A percentile compares a stretch with the other conserved stretches of the same genome.
Evolutionary conservation across 2,888 invertebrate genomes (phyloP).

Genomic region (Platycheirus rosarum): DNA sequence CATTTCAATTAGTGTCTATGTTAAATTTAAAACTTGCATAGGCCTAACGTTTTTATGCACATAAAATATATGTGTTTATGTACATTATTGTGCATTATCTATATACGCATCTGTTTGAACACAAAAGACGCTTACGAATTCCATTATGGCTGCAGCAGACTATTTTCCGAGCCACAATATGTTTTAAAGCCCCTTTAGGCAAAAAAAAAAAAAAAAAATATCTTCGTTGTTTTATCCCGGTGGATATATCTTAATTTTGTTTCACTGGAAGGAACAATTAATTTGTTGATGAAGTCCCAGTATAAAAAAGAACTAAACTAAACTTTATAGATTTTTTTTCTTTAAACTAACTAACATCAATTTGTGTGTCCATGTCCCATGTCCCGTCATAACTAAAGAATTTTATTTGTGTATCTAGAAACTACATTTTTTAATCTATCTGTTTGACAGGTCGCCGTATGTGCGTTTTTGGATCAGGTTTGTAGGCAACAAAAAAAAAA

Average conservation of each 20-base stretch:
- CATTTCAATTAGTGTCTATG: constrained; percentile 68
- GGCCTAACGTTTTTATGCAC: background rate
- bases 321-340: constrained; percentile 17
- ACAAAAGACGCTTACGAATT: constrained; percentile 1
- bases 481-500: constrained; percentile 55
- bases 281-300: too few relatives aligned
- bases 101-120: constrained; percentile 22
- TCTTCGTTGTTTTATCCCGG: constrained; percentile 16
- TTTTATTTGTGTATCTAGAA: background rate
- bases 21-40: constrained; percentile 49
- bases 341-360: constrained; percentile 18
- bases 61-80: too few relatives aligned
- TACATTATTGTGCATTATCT: too few relatives aligned
- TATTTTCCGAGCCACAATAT: constrained; percentile 16
- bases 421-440: constrained; percentile 27
- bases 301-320: too few relatives aligned
- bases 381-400: constrained; percentile 6
- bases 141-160: constrained; percentile 18
- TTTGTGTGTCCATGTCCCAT: constrained; percentile 11
- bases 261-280: constrained; percentile 12
- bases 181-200: background rate
- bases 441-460: constrained; percentile 75
- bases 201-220: constrained; percentile 1
- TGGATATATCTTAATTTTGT: background rate
- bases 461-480: constrained; percentile 75